Conservation (phyloP, 2,888 invertebrate species). For the Smittia aterrima region DNA sequence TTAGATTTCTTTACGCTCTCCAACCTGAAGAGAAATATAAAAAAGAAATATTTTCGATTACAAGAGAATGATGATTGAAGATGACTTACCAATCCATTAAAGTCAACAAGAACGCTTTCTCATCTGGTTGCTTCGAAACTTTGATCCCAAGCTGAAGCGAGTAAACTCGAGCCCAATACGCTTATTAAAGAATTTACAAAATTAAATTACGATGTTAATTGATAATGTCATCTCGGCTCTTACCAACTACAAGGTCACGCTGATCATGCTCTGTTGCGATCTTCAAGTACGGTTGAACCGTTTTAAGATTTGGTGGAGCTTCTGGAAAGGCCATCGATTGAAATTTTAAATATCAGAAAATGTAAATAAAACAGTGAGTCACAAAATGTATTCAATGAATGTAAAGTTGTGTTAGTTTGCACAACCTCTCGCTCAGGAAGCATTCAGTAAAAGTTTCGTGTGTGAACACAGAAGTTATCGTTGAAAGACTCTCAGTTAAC, state of each 20-base stretch:
- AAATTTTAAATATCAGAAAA: too few species aligned
- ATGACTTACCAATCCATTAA: slow-evolving; percentile 94
- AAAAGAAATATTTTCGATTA: too few species aligned
- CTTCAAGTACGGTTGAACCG: slow-evolving; percentile 87
- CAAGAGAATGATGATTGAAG: too few species aligned
- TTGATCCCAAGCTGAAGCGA: slow-evolving; percentile 86
- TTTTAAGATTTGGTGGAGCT: slow-evolving; percentile 74
- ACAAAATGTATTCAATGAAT: neutral
- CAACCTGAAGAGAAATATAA: too few species aligned
- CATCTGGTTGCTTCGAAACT: slow-evolving; percentile 75
- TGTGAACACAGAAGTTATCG: too few species aligned
- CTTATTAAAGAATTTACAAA: neutral
- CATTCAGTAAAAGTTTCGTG: too few species aligned
- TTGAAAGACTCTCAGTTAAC: slow-evolving; percentile 7
- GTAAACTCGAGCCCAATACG: slow-evolving; percentile 89
- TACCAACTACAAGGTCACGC: slow-evolving; percentile 80
- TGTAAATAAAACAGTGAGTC: slow-evolving; percentile 18
- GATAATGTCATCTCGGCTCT: too few species aligned
- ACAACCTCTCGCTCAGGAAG: neutral
- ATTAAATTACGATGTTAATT: neutral
- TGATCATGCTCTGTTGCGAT: slow-evolving; percentile 87
- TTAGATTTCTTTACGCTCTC: slow-evolving; percentile 73
- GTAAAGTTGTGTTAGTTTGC: neutral
- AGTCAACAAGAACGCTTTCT: slow-evolving; percentile 73
- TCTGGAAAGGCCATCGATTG: slow-evolving; percentile 61